Conservation (phyloP, 2,113 vertebrate genomes). For the Mionectes macconnelli region DNA sequence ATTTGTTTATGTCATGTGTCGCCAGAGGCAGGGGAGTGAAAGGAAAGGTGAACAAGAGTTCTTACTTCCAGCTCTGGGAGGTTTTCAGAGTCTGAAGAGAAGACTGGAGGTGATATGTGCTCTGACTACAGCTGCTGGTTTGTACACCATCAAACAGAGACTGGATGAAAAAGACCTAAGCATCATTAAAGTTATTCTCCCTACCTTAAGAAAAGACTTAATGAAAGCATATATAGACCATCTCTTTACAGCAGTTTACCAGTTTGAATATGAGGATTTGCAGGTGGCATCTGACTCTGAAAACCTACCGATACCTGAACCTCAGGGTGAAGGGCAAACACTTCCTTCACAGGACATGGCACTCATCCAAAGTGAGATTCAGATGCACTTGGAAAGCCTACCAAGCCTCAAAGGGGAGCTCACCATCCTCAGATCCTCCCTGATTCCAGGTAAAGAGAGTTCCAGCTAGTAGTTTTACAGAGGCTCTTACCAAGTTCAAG, state of each 20-base stretch:
- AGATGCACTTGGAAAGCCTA: constrained; percentile 76
- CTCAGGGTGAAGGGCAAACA: background rate
- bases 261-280: constrained; percentile 75
- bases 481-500: background rate
- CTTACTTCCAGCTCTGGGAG: background rate
- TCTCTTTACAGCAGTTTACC: constrained; percentile 86
- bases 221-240: constrained; percentile 75
- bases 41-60: background rate
- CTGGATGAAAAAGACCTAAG: constrained; percentile 78
- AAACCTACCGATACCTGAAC: background rate
- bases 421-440: constrained; percentile 76
- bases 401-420: constrained; percentile 80
- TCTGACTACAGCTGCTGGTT: constrained; percentile 64
- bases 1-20: constrained; percentile 63
- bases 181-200: constrained; percentile 75
- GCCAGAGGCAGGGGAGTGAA: constrained; percentile 25
- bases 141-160: constrained; percentile 83
- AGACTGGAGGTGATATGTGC: constrained; percentile 66
- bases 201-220: constrained; percentile 59
- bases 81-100: constrained; percentile 33
- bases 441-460: constrained; percentile 84
- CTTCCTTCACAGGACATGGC: background rate
- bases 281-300: constrained; percentile 19
- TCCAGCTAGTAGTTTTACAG: background rate
- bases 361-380: constrained; percentile 70